These are phyloP conservation scores for Nymphalis polychloros DNA, from an alignment of 2,888 invertebrate species.

Conservation along the genomic window DNA sequence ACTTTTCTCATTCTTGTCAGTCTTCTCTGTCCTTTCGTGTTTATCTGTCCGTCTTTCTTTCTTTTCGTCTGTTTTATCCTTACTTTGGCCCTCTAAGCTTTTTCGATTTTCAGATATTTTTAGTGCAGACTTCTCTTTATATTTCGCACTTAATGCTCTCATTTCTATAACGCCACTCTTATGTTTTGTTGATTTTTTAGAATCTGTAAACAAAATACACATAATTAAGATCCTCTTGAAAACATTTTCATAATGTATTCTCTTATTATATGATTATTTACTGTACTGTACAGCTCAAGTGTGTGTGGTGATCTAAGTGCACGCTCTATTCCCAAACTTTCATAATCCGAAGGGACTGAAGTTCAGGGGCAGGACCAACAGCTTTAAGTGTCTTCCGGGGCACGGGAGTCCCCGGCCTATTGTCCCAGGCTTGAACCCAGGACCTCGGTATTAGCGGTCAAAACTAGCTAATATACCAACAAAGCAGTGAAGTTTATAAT, in stretches of 20 bases:
- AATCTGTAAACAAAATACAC: slow-evolving; percentile 52
- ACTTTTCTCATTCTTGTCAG: slow-evolving; percentile 36
- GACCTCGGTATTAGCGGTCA: not conserved
- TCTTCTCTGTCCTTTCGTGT: slow-evolving; percentile 41
- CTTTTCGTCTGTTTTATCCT: slow-evolving; percentile 59
- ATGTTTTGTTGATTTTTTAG: slow-evolving; percentile 66
- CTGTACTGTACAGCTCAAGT: too few species aligned
- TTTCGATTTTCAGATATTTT: slow-evolving; percentile 63
- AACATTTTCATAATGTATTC: not conserved
- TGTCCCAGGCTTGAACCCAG: too few species aligned
- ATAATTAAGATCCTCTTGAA: not conserved
- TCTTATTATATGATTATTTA: too few species aligned
- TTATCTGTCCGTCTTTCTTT: slow-evolving; percentile 50
- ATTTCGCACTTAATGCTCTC: slow-evolving; percentile 74
- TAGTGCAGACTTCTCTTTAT: slow-evolving; percentile 64
- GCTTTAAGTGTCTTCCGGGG: too few species aligned
- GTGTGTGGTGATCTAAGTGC: too few species aligned
- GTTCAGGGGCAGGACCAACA: too few species aligned
- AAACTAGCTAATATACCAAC: not conserved
- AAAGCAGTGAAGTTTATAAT: not conserved
- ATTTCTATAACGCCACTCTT: slow-evolving; percentile 77
- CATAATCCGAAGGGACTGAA: too few species aligned
- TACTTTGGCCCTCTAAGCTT: slow-evolving; percentile 59
- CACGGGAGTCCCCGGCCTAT: too few species aligned
- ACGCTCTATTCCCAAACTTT: too few species aligned